These are phyloP conservation scores for Hydrotaea diabolus DNA, from an alignment of 2,888 invertebrate genomes.

Conservation along the genomic window DNA sequence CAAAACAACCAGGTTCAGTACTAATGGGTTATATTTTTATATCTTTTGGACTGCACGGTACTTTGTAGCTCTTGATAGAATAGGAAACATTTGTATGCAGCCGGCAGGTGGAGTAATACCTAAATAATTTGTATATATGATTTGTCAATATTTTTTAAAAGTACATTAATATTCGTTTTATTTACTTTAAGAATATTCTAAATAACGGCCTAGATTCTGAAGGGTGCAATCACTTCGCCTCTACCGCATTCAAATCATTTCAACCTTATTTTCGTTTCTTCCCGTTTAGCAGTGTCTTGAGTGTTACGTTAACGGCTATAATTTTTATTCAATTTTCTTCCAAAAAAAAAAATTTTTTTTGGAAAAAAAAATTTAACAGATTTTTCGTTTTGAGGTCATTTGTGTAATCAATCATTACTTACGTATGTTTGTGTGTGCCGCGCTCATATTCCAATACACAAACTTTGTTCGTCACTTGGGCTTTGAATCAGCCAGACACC, in stretches of 20 bases:
- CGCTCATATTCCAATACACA: slow-evolving; percentile 2
- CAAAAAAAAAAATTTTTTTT: slow-evolving; percentile 38
- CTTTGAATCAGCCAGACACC: background rate
- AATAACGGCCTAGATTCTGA: background rate
- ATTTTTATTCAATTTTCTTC: slow-evolving; percentile 53
- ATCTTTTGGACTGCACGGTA: no score
- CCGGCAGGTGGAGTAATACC: no score
- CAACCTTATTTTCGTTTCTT: slow-evolving; percentile 5
- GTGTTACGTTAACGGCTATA: slow-evolving; percentile 45
- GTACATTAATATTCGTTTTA: no score
- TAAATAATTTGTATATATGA: no score
- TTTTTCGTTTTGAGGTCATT: slow-evolving; percentile 75
- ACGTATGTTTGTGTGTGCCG: background rate
- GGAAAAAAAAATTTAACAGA: slow-evolving; percentile 40
- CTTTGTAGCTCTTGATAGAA: no score
- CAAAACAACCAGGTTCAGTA: no score
- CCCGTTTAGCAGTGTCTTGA: background rate
- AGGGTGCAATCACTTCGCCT: background rate
- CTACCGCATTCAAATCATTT: background rate
- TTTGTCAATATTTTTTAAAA: no score
- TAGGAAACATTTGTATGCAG: no score
- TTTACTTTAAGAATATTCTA: no score
- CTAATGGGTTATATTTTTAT: no score
- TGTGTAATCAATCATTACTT: slow-evolving; percentile 76
- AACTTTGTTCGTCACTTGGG: background rate